Percentiles rank a stretch among this genome's conserved stretches.
These are phyloP conservation scores for Trissolcus japonicus DNA, from an alignment of 2,888 invertebrate species.

Conservation along the genomic window DNA sequence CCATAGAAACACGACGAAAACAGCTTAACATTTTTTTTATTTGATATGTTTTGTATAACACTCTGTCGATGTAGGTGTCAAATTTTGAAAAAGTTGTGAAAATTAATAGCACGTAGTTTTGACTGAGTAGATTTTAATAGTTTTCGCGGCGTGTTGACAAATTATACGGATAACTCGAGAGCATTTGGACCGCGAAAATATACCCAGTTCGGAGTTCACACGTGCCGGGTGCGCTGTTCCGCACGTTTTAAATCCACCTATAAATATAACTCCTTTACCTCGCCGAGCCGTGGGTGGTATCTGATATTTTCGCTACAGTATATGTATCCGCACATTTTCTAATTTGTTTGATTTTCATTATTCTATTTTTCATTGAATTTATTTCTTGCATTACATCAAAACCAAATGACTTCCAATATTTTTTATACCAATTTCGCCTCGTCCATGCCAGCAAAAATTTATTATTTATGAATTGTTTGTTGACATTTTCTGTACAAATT, in stretches of 20 bases:
- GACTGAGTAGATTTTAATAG: not conserved
- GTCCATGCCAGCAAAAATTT: no score
- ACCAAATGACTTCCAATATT: no score
- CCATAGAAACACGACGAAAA: no score
- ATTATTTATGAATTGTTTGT: no score
- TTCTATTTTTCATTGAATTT: constrained; percentile 41
- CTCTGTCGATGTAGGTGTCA: no score
- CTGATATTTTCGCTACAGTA: constrained; percentile 61
- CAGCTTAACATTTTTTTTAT: no score
- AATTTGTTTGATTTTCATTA: constrained; percentile 62
- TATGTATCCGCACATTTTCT: constrained; percentile 63
- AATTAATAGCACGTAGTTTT: not conserved
- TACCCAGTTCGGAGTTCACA: constrained; percentile 62
- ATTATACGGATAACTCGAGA: constrained; percentile 53
- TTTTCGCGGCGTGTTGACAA: constrained; percentile 37
- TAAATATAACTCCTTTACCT: constrained; percentile 65
- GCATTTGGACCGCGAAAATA: constrained; percentile 59
- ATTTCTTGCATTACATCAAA: not conserved
- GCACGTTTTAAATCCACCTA: constrained; percentile 57
- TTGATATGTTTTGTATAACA: no score
- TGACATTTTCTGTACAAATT: no score
- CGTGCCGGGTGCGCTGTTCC: constrained; percentile 61
- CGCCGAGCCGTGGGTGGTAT: constrained; percentile 64
- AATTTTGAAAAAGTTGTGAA: no score
- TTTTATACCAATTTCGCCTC: no score